phyloP scores from a whole-genome alignment of 2,113 vertebrate species.

The Talpa occidentalis region DNA sequence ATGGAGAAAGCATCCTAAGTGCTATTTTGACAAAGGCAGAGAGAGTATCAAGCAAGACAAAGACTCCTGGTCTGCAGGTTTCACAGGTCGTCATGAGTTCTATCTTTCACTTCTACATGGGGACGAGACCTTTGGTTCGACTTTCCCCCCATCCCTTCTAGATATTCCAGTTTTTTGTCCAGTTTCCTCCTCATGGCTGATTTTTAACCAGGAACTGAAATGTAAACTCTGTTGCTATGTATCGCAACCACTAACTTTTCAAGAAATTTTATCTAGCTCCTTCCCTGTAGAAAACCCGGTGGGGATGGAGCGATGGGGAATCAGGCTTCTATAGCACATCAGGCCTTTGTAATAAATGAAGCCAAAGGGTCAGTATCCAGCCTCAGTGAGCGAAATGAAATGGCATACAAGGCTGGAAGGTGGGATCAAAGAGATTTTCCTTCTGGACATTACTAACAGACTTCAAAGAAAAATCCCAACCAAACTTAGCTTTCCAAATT shows the following conservation, averaged over 20 bases:
- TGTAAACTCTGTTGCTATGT: neutral
- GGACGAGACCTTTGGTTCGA: neutral
- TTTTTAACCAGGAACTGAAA: constrained; percentile 42
- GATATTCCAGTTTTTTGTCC: neutral
- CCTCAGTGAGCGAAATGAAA: neutral
- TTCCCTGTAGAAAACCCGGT: constrained; percentile 31
- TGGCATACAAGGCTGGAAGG: neutral
- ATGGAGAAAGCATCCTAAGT: neutral
- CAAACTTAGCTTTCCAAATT: constrained; percentile 10
- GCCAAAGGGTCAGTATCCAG: neutral
- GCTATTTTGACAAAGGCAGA: neutral
- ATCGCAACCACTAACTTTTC: neutral
- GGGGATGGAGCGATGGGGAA: neutral
- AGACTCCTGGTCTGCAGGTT: neutral
- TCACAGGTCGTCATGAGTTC: neutral
- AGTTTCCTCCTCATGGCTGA: constrained; percentile 24
- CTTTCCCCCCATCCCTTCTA: neutral
- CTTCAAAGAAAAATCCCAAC: constrained; percentile 37
- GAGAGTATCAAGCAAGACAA: neutral
- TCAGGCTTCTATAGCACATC: neutral
- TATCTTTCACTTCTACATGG: neutral
- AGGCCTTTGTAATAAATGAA: neutral
- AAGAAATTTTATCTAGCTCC: neutral
- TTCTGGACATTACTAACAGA: neutral
- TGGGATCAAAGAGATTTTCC: neutral